Conservation (phyloP, 2,888 invertebrate species). For the Leptopilina drosophilae region DNA sequence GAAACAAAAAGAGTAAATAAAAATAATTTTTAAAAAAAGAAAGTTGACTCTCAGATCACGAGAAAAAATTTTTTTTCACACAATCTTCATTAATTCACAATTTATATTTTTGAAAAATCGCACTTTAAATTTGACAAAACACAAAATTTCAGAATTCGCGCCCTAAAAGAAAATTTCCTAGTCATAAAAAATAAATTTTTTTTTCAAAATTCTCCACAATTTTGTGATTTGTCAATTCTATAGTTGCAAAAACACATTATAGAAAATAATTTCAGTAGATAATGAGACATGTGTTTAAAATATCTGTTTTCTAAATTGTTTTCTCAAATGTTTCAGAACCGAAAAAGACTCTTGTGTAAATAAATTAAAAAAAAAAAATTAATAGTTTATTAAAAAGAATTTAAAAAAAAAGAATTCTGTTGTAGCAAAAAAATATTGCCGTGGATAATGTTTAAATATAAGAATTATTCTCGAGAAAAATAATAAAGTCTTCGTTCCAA, state of each 20-base stretch:
- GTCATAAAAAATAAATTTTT: too few relatives aligned
- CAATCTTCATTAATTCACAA: background rate
- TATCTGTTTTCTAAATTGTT: background rate
- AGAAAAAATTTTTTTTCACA: background rate
- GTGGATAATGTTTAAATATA: conserved; percentile 30
- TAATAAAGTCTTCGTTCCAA: conserved; percentile 38
- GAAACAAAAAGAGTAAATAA: conserved; percentile 27
- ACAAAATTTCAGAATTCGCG: background rate
- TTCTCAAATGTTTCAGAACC: conserved; percentile 15
- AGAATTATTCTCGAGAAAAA: conserved; percentile 32
- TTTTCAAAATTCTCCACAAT: too few relatives aligned
- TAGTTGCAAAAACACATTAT: background rate
- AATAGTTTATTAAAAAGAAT: background rate
- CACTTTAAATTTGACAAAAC: background rate
- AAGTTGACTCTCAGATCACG: conserved; percentile 33
- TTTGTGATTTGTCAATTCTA: background rate
- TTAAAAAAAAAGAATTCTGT: background rate
- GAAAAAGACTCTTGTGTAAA: conserved; percentile 14
- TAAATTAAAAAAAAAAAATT: background rate
- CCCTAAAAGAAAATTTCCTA: too few relatives aligned
- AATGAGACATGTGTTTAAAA: background rate
- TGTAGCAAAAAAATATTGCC: conserved; percentile 27
- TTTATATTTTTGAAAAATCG: background rate
- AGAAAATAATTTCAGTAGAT: conserved; percentile 4
- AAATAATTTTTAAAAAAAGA: background rate